phyloP scores from a whole-genome alignment of 2,888 invertebrate genomes.

The Pandemis cinnamomeana region DNA sequence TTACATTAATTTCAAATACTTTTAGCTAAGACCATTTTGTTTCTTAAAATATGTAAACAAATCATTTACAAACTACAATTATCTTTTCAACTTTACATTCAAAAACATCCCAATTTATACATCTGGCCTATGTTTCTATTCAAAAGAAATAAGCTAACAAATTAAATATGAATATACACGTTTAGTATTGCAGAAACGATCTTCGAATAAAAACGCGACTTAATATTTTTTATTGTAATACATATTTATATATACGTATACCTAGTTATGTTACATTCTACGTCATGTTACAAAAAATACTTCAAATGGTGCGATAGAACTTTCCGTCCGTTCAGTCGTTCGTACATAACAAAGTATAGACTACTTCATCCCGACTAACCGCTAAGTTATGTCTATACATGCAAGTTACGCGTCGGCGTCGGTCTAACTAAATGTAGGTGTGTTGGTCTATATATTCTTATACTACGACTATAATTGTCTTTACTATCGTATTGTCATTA shows the following conservation, averaged over 20 bases:
- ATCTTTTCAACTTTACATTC: not conserved
- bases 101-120: not conserved
- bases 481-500: constrained; percentile 65
- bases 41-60: constrained; percentile 10
- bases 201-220: not conserved
- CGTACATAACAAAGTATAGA: constrained; percentile 16
- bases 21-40: constrained; percentile 26
- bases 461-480: constrained; percentile 61
- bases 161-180: not conserved
- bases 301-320: constrained; percentile 34
- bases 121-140: not conserved
- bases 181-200: not conserved
- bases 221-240: not conserved
- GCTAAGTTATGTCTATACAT: constrained; percentile 43
- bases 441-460: constrained; percentile 66
- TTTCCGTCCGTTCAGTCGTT: constrained; percentile 27
- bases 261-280: constrained; percentile 25
- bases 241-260: constrained; percentile 13
- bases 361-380: constrained; percentile 22
- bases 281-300: constrained; percentile 35
- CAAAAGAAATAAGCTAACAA: not conserved
- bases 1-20: constrained; percentile 52
- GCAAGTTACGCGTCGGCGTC: constrained; percentile 40
- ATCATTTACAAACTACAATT: not conserved
- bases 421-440: constrained; percentile 45